A percentile compares a stretch with the other conserved stretches of the same genome.
phyloP scores from a whole-genome alignment of 2,113 vertebrate species.

The Gracilinanus agilis region DNA sequence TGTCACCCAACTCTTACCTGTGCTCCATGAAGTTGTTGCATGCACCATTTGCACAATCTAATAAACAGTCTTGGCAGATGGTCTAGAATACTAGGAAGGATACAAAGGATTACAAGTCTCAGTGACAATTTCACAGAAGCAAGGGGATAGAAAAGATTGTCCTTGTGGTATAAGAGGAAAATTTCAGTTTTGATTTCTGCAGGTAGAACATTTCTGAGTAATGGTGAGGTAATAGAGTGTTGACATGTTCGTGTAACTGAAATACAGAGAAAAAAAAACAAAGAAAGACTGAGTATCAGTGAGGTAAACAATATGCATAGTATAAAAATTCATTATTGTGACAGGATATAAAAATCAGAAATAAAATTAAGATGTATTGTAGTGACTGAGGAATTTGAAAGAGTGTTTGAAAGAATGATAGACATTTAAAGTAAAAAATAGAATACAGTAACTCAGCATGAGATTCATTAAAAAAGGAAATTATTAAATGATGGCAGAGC shows the following conservation, averaged over 20 bases:
- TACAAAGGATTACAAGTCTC: background rate
- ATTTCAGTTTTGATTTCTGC: background rate
- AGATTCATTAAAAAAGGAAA: too few relatives aligned
- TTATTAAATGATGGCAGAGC: too few relatives aligned
- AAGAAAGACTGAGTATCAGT: background rate
- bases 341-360: too few relatives aligned
- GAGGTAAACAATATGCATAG: background rate
- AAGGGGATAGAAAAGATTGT: background rate
- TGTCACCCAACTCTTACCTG: too few relatives aligned
- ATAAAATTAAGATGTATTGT: too few relatives aligned
- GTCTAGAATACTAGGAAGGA: background rate
- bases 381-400: too few relatives aligned
- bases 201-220: background rate
- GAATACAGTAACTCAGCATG: too few relatives aligned
- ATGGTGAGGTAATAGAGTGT: background rate
- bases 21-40: too few relatives aligned
- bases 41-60: too few relatives aligned
- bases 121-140: background rate
- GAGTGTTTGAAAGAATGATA: too few relatives aligned
- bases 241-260: background rate
- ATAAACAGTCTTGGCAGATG: background rate
- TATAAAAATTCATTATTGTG: background rate
- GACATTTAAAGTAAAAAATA: too few relatives aligned
- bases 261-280: background rate
- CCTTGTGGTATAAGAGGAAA: background rate